Percentiles rank a stretch among this genome's conserved stretches.
Conservation (phyloP, 2,797 vertebrate species). For the Silurus lanzhouensis region DNA sequence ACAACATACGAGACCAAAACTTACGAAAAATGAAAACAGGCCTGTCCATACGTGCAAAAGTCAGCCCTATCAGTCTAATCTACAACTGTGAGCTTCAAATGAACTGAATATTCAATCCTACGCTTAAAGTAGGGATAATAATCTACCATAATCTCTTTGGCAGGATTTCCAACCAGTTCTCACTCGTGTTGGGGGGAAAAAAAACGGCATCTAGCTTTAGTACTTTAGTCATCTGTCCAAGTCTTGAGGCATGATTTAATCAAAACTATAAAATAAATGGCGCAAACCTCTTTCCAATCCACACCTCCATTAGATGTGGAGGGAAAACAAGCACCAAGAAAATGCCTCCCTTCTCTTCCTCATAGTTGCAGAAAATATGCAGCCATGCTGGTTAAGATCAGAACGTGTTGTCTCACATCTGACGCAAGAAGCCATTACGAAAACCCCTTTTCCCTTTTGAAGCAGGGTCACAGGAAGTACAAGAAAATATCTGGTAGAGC, state of each 20-base stretch:
- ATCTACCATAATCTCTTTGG: slow-evolving; percentile 5
- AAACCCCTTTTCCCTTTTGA: neutral
- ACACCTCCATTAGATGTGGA: neutral
- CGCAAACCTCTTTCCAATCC: neutral
- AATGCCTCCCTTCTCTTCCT: slow-evolving; percentile 3
- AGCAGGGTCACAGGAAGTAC: slow-evolving; percentile 14
- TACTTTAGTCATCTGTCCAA: neutral
- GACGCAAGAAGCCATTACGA: neutral
- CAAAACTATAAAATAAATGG: neutral
- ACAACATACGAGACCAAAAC: neutral
- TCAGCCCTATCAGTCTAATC: neutral
- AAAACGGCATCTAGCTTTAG: neutral
- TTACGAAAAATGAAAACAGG: slow-evolving; percentile 33
- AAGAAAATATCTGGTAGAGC: slow-evolving; percentile 26
- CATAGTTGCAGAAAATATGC: neutral
- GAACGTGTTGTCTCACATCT: neutral
- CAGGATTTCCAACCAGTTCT: slow-evolving; percentile 9
- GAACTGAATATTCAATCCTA: slow-evolving; percentile 18
- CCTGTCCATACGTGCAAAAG: slow-evolving; percentile 24
- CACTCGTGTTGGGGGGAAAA: neutral
- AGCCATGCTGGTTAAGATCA: neutral
- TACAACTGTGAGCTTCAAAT: slow-evolving; percentile 17
- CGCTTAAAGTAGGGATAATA: slow-evolving; percentile 2
- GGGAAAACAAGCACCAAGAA: neutral
- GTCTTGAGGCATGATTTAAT: neutral